Percentiles rank a stretch among this genome's conserved stretches.
These are phyloP conservation scores for Speoplatyrhinus poulsoni DNA, from an alignment of 2,113 vertebrate genomes.

Conservation along the genomic window DNA sequence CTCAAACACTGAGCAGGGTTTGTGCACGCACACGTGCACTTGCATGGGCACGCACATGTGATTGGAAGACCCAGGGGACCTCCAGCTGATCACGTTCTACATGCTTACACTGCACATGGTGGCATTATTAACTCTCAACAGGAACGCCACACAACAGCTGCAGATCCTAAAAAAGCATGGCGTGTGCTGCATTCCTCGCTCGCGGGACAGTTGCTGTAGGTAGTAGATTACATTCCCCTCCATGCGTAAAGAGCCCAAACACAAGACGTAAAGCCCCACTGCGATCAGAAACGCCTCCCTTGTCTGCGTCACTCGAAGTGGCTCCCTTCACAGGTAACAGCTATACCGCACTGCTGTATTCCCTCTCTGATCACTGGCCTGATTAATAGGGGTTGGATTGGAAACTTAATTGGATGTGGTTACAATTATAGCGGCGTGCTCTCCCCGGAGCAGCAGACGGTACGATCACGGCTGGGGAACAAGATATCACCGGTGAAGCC, in stretches of 20 bases:
- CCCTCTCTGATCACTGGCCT: constrained; percentile 64
- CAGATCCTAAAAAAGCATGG: too few relatives aligned
- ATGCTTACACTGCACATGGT: too few relatives aligned
- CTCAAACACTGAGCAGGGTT: too few relatives aligned
- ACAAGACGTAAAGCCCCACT: neutral
- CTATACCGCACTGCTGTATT: constrained; percentile 36
- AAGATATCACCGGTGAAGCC: constrained; percentile 47
- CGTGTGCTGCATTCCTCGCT: too few relatives aligned
- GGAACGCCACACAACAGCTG: too few relatives aligned
- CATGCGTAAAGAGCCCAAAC: neutral
- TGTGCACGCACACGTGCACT: too few relatives aligned
- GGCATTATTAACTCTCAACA: too few relatives aligned
- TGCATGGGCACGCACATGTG: too few relatives aligned
- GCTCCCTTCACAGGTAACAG: constrained; percentile 21
- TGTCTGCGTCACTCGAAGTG: neutral
- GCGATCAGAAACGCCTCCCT: neutral
- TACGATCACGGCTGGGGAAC: constrained; percentile 23
- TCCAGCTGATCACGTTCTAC: too few relatives aligned
- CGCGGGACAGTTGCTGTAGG: neutral
- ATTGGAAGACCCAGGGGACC: too few relatives aligned
- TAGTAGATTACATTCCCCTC: neutral
- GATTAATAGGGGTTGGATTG: constrained; percentile 66
- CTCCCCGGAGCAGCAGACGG: constrained; percentile 27
- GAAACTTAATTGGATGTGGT: constrained; percentile 73
- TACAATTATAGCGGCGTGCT: constrained; percentile 61